Evolutionary conservation across 2,113 vertebrate species (phyloP), one percentile per base, ranked within the genome.

Genomic region (Mohoua ochrocephala): DNA sequence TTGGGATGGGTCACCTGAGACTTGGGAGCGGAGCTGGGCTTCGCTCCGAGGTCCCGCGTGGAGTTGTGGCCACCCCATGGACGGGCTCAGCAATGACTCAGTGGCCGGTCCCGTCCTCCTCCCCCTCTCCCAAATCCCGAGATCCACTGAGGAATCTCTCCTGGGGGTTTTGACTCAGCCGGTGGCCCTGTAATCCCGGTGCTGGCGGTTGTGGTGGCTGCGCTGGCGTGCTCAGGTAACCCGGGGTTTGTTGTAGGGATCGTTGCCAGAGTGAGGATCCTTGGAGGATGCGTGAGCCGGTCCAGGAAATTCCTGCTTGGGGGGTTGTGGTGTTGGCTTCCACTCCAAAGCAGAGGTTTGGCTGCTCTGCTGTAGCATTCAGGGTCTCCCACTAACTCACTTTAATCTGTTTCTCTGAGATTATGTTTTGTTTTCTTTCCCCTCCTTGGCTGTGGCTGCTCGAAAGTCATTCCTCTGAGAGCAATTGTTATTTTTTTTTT

Each of bases 1-100:
- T 93, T 74, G 35, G 44, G 52, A 42, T 13, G 9, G 56, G 42
- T 88, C 71, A 23, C 35, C 56, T 16, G 42, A 37, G 50, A 65
- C 15, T n/a, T 9, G 31, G 33, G 24, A 88, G 37, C 65, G 56
- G 61, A 69, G 0, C 68, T 65, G 56, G 42, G 12, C 37, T 97
- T 41, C 4, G 0, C n/a, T 65, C 16, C 0, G 11, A 70, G 35
- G 14, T 83, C 59, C 44, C 35, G 20, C 33, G 0, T 2, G n/a
- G 91, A 53, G 18, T 1, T 75, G 84, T 49, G 67, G 61, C 74
- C 56, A 16, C 1, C 17, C 23, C 31, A 5, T 17, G 30, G 47
- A 63, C 60, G 41, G n/a, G 11, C n/a, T 88, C 73, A 27, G 21
- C 37, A 49, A 0, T 71, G 84, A 37, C 44, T 64, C 74, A 42